phyloP scores from a whole-genome alignment of 2,113 vertebrate species.

The Chionomys nivalis region DNA sequence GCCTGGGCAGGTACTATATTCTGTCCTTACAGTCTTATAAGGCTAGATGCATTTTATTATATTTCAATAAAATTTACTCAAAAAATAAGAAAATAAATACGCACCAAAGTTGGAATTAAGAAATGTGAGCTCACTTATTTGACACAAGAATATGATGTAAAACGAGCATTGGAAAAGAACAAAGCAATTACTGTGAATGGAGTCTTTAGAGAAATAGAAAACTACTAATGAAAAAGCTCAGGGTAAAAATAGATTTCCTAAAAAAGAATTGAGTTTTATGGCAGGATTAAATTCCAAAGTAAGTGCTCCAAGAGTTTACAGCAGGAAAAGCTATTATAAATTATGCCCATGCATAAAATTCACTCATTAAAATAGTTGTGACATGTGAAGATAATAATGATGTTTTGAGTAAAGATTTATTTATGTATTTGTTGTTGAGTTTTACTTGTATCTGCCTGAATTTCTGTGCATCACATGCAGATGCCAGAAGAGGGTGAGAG shows the following conservation, averaged over 20 bases:
- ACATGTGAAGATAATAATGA: not conserved
- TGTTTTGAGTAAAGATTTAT: not conserved
- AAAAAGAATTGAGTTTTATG: not conserved
- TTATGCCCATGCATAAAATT: constrained; percentile 13
- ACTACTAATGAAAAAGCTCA: not conserved
- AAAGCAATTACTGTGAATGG: not conserved
- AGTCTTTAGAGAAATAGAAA: constrained; percentile 31
- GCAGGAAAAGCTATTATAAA: not conserved
- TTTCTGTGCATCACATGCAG: not conserved
- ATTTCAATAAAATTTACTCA: not conserved
- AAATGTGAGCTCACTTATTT: constrained; percentile 27
- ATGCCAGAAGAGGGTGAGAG: not conserved
- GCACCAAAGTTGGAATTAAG: not conserved
- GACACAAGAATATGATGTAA: not conserved
- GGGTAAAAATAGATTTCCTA: constrained; percentile 17
- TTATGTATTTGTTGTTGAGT: not conserved
- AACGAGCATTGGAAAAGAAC: constrained; percentile 21
- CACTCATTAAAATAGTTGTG: not conserved
- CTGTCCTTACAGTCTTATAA: not conserved
- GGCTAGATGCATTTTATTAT: not conserved
- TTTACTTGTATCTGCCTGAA: not conserved
- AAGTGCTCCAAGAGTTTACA: constrained; percentile 24
- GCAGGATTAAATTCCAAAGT: constrained; percentile 3
- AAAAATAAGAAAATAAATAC: not conserved
- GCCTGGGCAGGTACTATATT: not conserved